Conservation (phyloP, 1,140 invertebrate species). For the Muscidifurax raptorellus region DNA sequence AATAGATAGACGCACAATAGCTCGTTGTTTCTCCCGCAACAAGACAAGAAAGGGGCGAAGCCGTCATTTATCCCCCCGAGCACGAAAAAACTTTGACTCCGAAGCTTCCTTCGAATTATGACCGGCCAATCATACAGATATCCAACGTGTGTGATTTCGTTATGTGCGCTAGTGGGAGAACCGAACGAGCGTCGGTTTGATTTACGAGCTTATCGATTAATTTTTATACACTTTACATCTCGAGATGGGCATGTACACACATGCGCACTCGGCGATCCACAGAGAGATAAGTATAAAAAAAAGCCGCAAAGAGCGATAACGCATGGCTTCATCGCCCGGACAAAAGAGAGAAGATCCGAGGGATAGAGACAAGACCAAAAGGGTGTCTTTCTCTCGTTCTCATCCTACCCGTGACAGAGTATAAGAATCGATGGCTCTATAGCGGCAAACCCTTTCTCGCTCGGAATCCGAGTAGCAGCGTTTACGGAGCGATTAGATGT, state of each 20-base stretch:
- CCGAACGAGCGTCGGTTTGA: background rate
- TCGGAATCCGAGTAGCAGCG: conserved; percentile 56
- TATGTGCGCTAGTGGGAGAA: background rate
- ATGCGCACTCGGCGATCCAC: background rate
- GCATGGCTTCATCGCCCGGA: background rate
- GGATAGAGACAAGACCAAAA: background rate
- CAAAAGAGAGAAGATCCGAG: background rate
- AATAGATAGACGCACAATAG: conserved; percentile 66
- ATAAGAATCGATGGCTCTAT: conserved; percentile 20
- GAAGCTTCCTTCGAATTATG: conserved; percentile 64
- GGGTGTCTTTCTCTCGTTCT: background rate
- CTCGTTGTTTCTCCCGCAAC: conserved; percentile 56
- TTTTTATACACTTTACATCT: background rate
- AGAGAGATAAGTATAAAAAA: background rate
- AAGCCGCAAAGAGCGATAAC: background rate
- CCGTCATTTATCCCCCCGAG: conserved; percentile 46
- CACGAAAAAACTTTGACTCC: conserved; percentile 61
- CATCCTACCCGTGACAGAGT: background rate
- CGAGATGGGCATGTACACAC: no score
- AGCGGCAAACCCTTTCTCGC: conserved; percentile 55
- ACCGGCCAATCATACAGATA: conserved; percentile 48
- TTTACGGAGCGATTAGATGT: conserved; percentile 67
- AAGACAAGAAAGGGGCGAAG: conserved; percentile 56
- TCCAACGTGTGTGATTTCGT: background rate
- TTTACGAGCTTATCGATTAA: background rate